A percentile compares a stretch with the other conserved stretches of the same genome.
Conservation (phyloP, 2,797 vertebrate genomes). For the Sebastes kiyomatsui region DNA sequence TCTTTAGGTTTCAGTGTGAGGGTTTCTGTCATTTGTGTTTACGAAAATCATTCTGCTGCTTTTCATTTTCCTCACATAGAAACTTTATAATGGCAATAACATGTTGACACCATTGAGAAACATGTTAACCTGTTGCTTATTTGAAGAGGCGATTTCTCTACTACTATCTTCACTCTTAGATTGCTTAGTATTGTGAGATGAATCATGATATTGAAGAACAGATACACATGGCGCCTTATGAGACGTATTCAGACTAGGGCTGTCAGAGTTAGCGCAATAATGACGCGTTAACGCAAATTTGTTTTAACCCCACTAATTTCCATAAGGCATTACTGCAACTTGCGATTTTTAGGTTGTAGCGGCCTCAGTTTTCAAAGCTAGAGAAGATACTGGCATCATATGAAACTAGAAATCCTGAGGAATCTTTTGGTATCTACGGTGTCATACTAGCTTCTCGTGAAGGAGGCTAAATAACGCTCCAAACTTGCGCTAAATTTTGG, state of each 20-base stretch:
- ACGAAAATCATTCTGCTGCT: neutral
- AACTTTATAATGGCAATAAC: neutral
- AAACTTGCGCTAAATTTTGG: no score
- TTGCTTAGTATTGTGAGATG: neutral
- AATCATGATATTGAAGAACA: neutral
- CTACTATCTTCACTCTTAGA: neutral
- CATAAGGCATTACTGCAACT: no score
- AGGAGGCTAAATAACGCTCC: no score
- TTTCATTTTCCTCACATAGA: neutral
- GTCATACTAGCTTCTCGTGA: no score
- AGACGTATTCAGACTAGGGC: neutral
- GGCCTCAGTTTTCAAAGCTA: no score
- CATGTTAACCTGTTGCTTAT: neutral
- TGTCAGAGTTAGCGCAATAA: no score
- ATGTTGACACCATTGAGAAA: neutral
- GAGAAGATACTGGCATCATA: no score
- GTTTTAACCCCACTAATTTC: no score
- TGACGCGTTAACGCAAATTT: neutral
- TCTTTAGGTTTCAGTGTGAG: neutral
- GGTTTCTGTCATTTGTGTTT: neutral
- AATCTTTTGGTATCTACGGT: rapidly evolving
- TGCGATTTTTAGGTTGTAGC: no score
- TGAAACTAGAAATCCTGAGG: no score
- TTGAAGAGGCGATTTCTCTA: neutral
- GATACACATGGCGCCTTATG: neutral